These are phyloP conservation scores for Merodon equestris DNA, from an alignment of 2,888 invertebrate species.

Conservation along the genomic window DNA sequence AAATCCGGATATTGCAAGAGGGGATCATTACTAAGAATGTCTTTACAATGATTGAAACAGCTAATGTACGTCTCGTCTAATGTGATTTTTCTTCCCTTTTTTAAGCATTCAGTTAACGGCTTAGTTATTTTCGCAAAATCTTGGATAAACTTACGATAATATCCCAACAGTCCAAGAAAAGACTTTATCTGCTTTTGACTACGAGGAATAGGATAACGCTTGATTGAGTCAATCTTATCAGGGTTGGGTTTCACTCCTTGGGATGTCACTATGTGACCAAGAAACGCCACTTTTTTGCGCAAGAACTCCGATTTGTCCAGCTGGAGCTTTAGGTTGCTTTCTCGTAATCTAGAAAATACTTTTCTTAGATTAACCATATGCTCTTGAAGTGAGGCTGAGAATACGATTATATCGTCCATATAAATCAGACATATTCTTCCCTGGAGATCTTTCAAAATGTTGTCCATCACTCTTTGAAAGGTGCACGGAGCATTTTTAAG, in stretches of 20 bases:
- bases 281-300: slow-evolving; percentile 70
- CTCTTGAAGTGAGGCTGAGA: not conserved
- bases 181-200: slow-evolving; percentile 59
- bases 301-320: slow-evolving; percentile 68
- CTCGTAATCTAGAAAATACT: slow-evolving; percentile 1
- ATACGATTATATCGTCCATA: slow-evolving; percentile 12
- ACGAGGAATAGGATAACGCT: slow-evolving; percentile 24
- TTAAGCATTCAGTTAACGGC: slow-evolving; percentile 10
- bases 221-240: slow-evolving; percentile 61
- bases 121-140: slow-evolving; percentile 7
- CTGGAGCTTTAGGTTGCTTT: slow-evolving; percentile 9
- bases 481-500: slow-evolving; percentile 18
- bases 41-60: slow-evolving; percentile 16
- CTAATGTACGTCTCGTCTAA: not conserved
- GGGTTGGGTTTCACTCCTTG: slow-evolving; percentile 71
- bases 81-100: slow-evolving; percentile 3
- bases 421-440: not conserved
- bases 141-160: slow-evolving; percentile 63
- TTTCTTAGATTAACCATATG: slow-evolving; percentile 2
- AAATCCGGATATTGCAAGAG: too few species aligned
- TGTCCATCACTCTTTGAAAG: slow-evolving; percentile 15
- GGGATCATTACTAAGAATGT: too few species aligned
- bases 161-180: slow-evolving; percentile 60
- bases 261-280: slow-evolving; percentile 71
- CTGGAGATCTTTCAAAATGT: not conserved